These are phyloP conservation scores for Mycteria americana DNA, from an alignment of 2,797 vertebrate species.

Conservation along the genomic window DNA sequence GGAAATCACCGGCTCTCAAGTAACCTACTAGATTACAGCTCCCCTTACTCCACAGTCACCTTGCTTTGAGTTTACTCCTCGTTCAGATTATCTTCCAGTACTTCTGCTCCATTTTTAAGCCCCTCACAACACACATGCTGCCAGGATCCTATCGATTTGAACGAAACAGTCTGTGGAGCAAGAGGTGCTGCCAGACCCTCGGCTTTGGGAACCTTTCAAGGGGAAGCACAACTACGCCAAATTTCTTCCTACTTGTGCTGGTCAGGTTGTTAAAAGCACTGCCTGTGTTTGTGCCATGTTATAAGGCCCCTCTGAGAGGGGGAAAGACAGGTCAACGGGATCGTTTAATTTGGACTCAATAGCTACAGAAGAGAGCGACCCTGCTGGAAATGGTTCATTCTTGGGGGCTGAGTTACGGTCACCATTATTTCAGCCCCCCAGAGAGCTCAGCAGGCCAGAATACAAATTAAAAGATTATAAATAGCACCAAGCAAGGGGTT, in stretches of 20 bases:
- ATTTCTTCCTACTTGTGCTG: background rate
- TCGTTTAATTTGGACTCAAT: background rate
- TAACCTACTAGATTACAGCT: background rate
- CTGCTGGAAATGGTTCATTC: background rate
- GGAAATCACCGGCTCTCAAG: background rate
- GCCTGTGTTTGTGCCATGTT: background rate
- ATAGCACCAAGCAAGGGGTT: background rate
- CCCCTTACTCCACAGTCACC: background rate
- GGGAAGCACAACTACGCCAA: background rate
- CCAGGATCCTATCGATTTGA: background rate
- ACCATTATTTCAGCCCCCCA: constrained; percentile 20
- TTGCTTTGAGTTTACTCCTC: background rate
- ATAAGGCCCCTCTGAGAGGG: background rate
- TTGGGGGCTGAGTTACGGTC: background rate
- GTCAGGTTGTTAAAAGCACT: background rate
- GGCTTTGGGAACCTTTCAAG: background rate
- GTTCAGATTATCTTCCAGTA: background rate
- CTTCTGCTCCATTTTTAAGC: background rate
- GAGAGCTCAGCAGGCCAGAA: constrained; percentile 12
- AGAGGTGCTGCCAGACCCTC: background rate
- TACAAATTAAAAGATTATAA: constrained; percentile 46
- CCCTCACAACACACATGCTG: background rate
- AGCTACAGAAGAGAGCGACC: constrained; percentile 4
- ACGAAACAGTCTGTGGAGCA: background rate
- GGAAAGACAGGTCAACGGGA: constrained; percentile 11